Evolutionary conservation across 2,797 vertebrate genomes (phyloP), one percentile per base, ranked within the genome.

Genomic region (Decapterus maruadsi): DNA sequence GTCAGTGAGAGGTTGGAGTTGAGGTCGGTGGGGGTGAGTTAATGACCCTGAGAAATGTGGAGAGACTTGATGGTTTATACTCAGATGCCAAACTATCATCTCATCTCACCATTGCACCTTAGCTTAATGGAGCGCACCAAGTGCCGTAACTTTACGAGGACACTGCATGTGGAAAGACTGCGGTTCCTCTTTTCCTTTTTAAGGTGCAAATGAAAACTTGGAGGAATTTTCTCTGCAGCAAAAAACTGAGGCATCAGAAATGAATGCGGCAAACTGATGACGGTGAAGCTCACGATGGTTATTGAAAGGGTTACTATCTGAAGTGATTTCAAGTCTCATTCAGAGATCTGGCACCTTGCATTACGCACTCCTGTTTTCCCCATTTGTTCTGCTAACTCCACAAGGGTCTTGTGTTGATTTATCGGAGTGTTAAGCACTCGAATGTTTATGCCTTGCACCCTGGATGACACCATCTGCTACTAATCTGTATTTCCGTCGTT

Each of bases 381-480:
- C 83, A 85, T 89, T 83, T 80, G 58, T 67, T 57, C 70, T 6
- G 8, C 77, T 66, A 56, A 82, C 72, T 83, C 82, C 56, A 9
- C 57, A 31, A 85, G 77, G 81, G 74, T 78, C 72, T 83, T 59
- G 36, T 72, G 79, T 84, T 93, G 87, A 94, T 92, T 92, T 90
- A 91, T 92, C 57, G 31, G 54, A 80, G 80, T 89, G 81, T 91
- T 87, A 85, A 86, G 78, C 69, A 71, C 79, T 72, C 13, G 48
- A 79, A 78, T 90, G 85, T 91, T 91, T 89, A 91, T 90, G 78
- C 81, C 77, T 83, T 80, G 75, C 77, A 87, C 80, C 78, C 83
- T 90, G 89, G 88, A 91, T 88, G 88, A 89, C 85, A 90, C 89
- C 90, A 92, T 89, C 90, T 94, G 91, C 89, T 92, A 63, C 76